phyloP scores from a whole-genome alignment of 2,113 vertebrate species.

The Cephalopholis sonnerati region DNA sequence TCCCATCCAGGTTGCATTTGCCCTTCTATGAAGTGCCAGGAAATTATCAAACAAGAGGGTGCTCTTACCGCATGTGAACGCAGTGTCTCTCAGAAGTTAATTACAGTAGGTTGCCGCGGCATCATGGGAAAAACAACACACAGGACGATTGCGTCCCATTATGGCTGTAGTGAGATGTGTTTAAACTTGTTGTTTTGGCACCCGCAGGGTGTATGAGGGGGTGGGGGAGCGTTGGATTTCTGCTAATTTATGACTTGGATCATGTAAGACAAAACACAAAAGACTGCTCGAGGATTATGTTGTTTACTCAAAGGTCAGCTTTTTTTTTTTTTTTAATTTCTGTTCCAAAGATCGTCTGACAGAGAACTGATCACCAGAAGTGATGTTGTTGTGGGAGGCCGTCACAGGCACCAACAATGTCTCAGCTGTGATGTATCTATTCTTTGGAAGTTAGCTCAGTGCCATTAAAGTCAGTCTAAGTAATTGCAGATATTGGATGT shows the following conservation, averaged over 20 bases:
- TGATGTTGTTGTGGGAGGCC: neutral
- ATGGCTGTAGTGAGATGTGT: conserved; percentile 37
- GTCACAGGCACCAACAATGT: neutral
- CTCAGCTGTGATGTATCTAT: neutral
- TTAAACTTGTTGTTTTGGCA: conserved; percentile 47
- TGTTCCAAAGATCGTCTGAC: neutral
- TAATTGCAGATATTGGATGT: conserved; percentile 62
- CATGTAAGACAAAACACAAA: neutral
- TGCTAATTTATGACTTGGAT: conserved; percentile 4
- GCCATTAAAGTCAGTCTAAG: conserved; percentile 53
- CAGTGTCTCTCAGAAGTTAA: conserved; percentile 26
- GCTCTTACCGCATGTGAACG: conserved; percentile 7
- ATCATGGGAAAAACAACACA: conserved; percentile 55
- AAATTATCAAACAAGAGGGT: conserved; percentile 40
- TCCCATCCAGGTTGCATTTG: conserved; percentile 49
- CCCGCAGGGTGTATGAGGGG: rapidly evolving
- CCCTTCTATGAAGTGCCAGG: conserved; percentile 39
- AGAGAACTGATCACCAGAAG: neutral
- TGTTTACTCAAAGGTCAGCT: neutral
- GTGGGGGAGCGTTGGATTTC: neutral
- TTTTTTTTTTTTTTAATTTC: neutral
- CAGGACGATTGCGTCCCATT: conserved; percentile 9
- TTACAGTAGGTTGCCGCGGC: conserved; percentile 36
- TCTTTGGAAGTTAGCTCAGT: conserved; percentile 10
- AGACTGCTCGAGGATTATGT: neutral